Evolutionary conservation across 2,888 invertebrate species (phyloP).

Genomic region (Dicycla oo): DNA sequence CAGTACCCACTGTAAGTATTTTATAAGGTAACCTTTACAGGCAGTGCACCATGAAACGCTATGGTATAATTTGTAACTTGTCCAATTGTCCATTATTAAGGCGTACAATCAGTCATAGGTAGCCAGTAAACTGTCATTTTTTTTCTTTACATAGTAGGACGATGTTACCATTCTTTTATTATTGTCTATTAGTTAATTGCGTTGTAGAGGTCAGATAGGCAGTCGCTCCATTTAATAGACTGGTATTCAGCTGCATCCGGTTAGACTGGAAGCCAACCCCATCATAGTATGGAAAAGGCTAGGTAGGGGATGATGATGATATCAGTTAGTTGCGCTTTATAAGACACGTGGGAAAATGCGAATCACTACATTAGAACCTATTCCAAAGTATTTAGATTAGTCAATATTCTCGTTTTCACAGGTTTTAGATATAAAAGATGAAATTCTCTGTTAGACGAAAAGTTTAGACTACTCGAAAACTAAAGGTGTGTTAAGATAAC

Average conservation of each 20-base stretch:
- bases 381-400: background rate
- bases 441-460: background rate
- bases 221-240: background rate
- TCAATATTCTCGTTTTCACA: background rate
- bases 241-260: background rate
- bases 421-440: background rate
- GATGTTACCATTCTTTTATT: background rate
- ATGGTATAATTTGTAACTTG: background rate
- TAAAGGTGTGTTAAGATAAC: background rate
- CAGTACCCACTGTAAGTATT: background rate
- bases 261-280: background rate
- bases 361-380: background rate
- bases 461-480: background rate
- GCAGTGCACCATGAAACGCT: conserved; percentile 12
- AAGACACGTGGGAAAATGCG: background rate
- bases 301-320: background rate
- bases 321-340: background rate
- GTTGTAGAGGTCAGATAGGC: background rate
- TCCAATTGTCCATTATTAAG: conserved; percentile 5
- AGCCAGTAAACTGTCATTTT: background rate
- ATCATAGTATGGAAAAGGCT: background rate
- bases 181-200: background rate
- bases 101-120: background rate
- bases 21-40: conserved; percentile 1
- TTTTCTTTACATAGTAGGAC: background rate